Evolutionary conservation across 2,888 invertebrate species (phyloP).

Genomic region (Digitonthophagus gazella): DNA sequence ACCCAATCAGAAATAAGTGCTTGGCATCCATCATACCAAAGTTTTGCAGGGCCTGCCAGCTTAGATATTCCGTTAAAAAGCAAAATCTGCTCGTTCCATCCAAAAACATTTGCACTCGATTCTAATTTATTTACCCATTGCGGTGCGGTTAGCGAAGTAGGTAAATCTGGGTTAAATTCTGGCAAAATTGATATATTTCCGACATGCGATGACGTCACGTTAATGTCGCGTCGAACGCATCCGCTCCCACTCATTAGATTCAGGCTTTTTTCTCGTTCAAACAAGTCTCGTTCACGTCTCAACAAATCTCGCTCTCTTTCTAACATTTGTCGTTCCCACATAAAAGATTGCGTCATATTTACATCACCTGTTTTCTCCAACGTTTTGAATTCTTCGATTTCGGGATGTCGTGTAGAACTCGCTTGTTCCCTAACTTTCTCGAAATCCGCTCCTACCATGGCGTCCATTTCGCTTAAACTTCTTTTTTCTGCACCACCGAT

Average conservation of each 20-base stretch:
- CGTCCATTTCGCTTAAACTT: neutral
- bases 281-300: neutral
- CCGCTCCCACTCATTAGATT: neutral
- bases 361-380: conserved; percentile 4
- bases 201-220: neutral
- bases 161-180: conserved; percentile 21
- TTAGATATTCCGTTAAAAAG: conserved; percentile 33
- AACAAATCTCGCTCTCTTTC: conserved; percentile 12
- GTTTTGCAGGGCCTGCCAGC: conserved; percentile 30
- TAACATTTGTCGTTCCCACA: neutral
- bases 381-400: neutral
- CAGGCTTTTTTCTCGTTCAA: neutral
- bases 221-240: neutral
- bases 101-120: conserved; percentile 29
- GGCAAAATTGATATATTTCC: conserved; percentile 6
- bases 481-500: neutral
- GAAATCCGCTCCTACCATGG: neutral
- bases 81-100: conserved; percentile 32
- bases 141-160: conserved; percentile 25
- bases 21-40: conserved; percentile 30
- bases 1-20: conserved; percentile 17
- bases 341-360: conserved; percentile 13
- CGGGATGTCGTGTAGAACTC: neutral
- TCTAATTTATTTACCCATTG: conserved; percentile 34
- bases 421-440: neutral